These are phyloP conservation scores for Myotis planiceps DNA, from an alignment of 2,797 vertebrate species.

Conservation along the genomic window DNA sequence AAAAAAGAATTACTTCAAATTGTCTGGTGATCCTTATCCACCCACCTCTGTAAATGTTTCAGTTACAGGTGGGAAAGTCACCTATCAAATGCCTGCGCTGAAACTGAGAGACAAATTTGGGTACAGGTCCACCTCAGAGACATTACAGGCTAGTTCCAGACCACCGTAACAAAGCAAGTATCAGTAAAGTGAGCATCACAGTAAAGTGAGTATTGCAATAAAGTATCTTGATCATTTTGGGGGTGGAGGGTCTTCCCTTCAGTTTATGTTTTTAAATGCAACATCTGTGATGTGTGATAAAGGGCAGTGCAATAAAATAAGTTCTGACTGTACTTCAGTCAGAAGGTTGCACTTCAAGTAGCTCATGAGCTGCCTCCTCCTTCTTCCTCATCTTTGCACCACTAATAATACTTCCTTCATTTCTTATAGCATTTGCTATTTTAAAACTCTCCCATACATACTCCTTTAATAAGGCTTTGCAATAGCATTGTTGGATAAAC, in stretches of 20 bases:
- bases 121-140: not conserved
- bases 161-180: not conserved
- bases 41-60: not conserved
- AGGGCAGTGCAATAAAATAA: not conserved
- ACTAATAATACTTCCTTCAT: not conserved
- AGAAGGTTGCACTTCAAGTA: not conserved
- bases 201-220: not conserved
- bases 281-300: not conserved
- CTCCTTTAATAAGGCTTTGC: not conserved
- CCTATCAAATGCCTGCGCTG: not conserved
- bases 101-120: not conserved
- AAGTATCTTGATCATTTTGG: not conserved
- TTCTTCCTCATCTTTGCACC: not conserved
- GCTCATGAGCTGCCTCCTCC: too few relatives aligned
- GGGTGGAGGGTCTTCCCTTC: not conserved
- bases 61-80: not conserved
- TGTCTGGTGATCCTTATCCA: not conserved
- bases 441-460: not conserved
- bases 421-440: not conserved
- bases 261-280: not conserved
- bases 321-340: not conserved
- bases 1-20: not conserved
- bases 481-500: not conserved
- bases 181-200: not conserved
- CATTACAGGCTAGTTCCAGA: not conserved